A percentile compares a stretch with the other conserved stretches of the same genome.
Conservation (phyloP, 1,140 invertebrate species). For the Bombus confusus region DNA sequence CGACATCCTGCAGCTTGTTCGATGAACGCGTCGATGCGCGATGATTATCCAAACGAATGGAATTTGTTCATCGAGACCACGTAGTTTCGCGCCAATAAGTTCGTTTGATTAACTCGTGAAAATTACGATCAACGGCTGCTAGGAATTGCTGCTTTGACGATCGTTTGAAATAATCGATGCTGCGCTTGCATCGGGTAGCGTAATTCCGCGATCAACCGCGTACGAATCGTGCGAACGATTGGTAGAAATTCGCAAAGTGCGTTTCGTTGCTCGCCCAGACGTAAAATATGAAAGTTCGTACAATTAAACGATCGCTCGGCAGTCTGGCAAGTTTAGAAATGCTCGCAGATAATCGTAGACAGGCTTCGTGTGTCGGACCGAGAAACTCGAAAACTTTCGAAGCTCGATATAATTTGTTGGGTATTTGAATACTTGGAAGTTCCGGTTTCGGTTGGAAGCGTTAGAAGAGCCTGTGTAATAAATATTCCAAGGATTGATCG, state of each 20-base stretch:
- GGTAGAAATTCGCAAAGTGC: not conserved
- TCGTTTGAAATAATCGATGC: not conserved
- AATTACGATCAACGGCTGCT: not conserved
- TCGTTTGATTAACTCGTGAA: not conserved
- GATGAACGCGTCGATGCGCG: accelerated
- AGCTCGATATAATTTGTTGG: conserved; percentile 13
- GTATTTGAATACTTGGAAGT: conserved; percentile 2
- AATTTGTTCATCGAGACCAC: not conserved
- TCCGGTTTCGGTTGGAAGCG: not conserved
- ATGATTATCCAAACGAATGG: not conserved
- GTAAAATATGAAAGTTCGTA: too few relatives aligned
- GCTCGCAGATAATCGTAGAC: not conserved
- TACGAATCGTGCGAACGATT: not conserved
- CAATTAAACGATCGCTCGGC: not conserved
- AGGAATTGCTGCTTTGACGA: not conserved
- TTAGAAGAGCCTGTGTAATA: not conserved
- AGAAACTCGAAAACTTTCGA: conserved; percentile 10
- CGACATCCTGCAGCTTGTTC: too few relatives aligned
- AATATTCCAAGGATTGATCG: not conserved
- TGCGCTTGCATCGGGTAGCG: not conserved
- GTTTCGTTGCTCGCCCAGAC: too few relatives aligned
- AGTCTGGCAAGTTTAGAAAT: not conserved
- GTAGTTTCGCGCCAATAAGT: not conserved
- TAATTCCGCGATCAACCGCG: not conserved
- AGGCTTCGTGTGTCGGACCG: not conserved